phyloP scores from a whole-genome alignment of 2,797 vertebrate genomes.

The Anguilla pacifica region DNA sequence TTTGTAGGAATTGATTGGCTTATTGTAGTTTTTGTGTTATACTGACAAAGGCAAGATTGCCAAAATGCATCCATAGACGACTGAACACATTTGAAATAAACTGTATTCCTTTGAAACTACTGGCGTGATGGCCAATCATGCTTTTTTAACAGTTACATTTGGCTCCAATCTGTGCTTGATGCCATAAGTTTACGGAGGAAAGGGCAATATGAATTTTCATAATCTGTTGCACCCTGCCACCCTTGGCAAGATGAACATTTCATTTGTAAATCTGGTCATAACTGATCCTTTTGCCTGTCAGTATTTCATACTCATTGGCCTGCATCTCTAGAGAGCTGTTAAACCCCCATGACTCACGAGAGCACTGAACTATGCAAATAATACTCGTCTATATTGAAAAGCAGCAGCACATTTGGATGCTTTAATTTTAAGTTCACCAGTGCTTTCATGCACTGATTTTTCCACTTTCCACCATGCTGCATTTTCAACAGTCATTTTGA shows the following conservation, averaged over 20 bases:
- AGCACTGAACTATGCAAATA: not conserved
- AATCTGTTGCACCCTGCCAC: not conserved
- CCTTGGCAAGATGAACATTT: not conserved
- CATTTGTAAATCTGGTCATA: not conserved
- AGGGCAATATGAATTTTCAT: not conserved
- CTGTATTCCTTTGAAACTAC: too few relatives aligned
- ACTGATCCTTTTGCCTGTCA: not conserved
- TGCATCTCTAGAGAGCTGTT: not conserved
- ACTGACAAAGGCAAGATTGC: too few relatives aligned
- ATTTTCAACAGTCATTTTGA: not conserved
- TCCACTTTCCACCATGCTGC: not conserved
- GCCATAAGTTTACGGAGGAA: not conserved
- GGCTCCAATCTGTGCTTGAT: not conserved
- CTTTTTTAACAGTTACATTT: not conserved
- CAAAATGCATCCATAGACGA: too few relatives aligned
- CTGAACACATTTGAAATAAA: too few relatives aligned
- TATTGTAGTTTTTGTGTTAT: too few relatives aligned
- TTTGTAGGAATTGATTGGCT: too few relatives aligned
- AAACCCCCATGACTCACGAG: not conserved
- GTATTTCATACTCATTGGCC: not conserved
- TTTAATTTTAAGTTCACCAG: not conserved
- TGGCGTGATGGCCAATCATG: too few relatives aligned
- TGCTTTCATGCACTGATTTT: not conserved
- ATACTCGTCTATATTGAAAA: not conserved
- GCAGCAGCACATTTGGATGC: not conserved